Percentiles rank a stretch among this genome's conserved stretches.
Evolutionary conservation across 2,113 vertebrate genomes (phyloP).

Genomic region (Clinocottus analis): DNA sequence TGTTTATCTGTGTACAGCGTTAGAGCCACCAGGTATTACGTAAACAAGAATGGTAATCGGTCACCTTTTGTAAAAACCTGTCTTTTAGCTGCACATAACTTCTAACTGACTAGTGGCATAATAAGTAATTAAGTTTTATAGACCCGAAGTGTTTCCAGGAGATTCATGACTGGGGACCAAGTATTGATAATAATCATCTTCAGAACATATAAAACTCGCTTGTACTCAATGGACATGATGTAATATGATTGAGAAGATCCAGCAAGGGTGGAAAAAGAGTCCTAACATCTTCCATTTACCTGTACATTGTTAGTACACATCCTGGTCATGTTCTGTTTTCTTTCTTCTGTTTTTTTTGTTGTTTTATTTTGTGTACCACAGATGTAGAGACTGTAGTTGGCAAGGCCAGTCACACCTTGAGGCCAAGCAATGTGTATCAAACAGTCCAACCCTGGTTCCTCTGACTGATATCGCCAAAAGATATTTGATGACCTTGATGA

Average conservation of each 20-base stretch:
- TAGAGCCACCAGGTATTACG: not conserved
- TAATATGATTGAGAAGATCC: not conserved
- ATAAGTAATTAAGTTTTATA: not conserved
- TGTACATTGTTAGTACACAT: not conserved
- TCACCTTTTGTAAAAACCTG: not conserved
- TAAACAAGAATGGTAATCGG: not conserved
- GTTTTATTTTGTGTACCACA: not conserved
- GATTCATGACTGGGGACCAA: not conserved
- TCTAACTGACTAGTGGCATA: not conserved
- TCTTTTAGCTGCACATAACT: not conserved
- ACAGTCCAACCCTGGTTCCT: not conserved
- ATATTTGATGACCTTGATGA: not conserved
- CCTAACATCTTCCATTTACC: no score
- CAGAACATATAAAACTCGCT: not conserved
- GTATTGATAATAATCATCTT: not conserved
- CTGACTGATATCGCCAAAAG: constrained; percentile 6
- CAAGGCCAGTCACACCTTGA: not conserved
- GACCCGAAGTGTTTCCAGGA: not conserved
- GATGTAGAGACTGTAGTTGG: not conserved
- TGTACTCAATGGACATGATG: not conserved
- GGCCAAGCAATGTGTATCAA: not conserved
- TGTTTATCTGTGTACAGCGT: constrained; percentile 12
- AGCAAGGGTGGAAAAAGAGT: not conserved
- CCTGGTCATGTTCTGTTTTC: not conserved
- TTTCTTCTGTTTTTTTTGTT: not conserved